Percentiles rank a stretch among this genome's conserved stretches.
Evolutionary conservation across 2,797 vertebrate genomes (phyloP).

Genomic region (Schizopygopsis pylzovi): DNA sequence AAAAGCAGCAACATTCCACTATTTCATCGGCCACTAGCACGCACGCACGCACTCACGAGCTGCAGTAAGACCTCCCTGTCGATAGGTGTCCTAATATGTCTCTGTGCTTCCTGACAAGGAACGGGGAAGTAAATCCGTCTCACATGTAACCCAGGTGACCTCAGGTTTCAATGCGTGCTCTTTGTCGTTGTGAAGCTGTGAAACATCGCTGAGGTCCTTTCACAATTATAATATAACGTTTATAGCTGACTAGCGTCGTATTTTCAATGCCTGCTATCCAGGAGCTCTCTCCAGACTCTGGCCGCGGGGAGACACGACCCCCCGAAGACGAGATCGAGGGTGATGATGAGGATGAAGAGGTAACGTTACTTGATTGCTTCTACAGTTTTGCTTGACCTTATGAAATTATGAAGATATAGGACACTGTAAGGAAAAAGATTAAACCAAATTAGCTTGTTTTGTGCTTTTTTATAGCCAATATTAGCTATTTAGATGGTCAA

Average conservation of each 20-base stretch:
- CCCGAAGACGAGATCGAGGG: constrained; percentile 80
- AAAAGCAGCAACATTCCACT: constrained; percentile 12
- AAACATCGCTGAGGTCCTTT: not conserved
- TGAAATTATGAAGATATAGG: not conserved
- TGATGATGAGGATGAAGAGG: constrained; percentile 84
- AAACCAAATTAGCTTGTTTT: not conserved
- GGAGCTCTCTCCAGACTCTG: constrained; percentile 77
- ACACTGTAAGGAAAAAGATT: not conserved
- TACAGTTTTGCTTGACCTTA: not conserved
- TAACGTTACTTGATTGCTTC: constrained; percentile 46
- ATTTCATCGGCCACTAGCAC: not conserved
- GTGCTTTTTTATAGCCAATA: not conserved
- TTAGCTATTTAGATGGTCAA: not conserved
- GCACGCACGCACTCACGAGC: not conserved
- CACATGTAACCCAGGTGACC: constrained; percentile 75
- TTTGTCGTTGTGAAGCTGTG: not conserved
- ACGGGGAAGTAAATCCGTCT: constrained; percentile 60
- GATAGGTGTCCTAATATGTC: constrained; percentile 62
- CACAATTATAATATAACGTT: not conserved
- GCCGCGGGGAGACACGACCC: constrained; percentile 75
- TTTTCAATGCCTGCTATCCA: constrained; percentile 75
- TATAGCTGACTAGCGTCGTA: constrained; percentile 18
- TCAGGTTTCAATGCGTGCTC: constrained; percentile 63
- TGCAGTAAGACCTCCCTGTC: constrained; percentile 52
- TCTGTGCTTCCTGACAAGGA: not conserved